Conservation (phyloP, 2,113 vertebrate genomes). For the Puntigrus tetrazona region DNA sequence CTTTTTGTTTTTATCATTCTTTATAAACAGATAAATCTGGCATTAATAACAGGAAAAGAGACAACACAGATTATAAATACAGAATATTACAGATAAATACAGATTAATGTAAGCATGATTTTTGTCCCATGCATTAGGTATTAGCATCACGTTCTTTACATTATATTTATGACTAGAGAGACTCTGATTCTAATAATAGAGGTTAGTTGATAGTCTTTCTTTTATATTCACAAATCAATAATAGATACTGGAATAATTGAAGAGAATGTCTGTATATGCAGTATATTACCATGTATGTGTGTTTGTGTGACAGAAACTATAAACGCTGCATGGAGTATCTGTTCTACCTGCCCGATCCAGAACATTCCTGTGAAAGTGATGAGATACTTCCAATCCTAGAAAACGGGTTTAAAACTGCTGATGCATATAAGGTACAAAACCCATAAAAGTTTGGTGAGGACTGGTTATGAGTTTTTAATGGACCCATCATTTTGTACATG, state of each 20-base stretch:
- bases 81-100: background rate
- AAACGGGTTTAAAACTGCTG: constrained; percentile 76
- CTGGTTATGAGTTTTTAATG: background rate
- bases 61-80: background rate
- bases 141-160: background rate
- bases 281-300: background rate
- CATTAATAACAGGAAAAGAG: background rate
- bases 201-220: background rate
- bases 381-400: constrained; percentile 78
- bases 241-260: background rate
- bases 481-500: background rate
- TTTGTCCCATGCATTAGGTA: background rate
- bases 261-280: background rate
- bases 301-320: constrained; percentile 68
- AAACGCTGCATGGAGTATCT: constrained; percentile 79
- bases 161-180: background rate
- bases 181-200: background rate
- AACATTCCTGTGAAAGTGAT: constrained; percentile 70
- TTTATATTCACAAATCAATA: background rate
- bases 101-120: background rate
- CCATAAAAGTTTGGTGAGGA: background rate
- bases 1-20: background rate
- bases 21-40: background rate
- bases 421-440: constrained; percentile 67
- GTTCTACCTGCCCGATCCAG: constrained; percentile 77